Base-by-base conservation (phyloP, 2,797 vertebrate genomes). In the Buphagus erythrorhynchus region DNA sequence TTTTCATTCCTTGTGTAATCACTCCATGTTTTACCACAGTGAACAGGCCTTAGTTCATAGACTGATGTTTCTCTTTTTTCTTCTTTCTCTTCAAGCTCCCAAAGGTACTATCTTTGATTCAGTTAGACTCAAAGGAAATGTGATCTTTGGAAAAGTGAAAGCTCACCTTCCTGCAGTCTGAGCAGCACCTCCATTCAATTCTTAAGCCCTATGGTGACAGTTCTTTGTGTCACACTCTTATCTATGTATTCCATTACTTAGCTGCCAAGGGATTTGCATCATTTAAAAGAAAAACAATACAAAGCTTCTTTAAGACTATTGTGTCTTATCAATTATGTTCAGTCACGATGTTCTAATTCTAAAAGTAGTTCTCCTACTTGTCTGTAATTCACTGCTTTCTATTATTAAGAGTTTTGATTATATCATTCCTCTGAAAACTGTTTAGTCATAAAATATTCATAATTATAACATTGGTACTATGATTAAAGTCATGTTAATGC, bases 241-340 rank as follows among this genome's bases (percentile, higher is more conserved):
- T 86, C 74, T 92, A 29, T 9, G 4, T 83, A 24, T 87, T 96
- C 55, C 74, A 63, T 93, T 96, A 93, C 81, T 89, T 65, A 87
- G 65, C 88, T 92, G 69, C 48, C 73, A 71, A 93, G 85, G 88
- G 66, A 93, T 92, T 94, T 91, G 79, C 81, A 95, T 94, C 28
- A 84, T 90, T 97, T 93, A 42, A 83, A 95, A 79, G 86, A 96
- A 95, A 88, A 96, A 96, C 75, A 79, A 84, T 96, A 73, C 58
- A 65, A 94, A 93, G 80, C 62, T 74, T 91, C 73, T 90, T 72
- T 83, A 71, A 79, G 51, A 67, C 68, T 63, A 65, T n/a, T 82
- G 66, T 91, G 51, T 76, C 86, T 96, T 96, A 79, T 61, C 96
- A 97, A 97, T 97, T 97, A 94, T 67, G 92, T 91, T 97, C 75